phyloP scores from a whole-genome alignment of 2,797 vertebrate genomes.

The Rousettus madagascariensis region DNA sequence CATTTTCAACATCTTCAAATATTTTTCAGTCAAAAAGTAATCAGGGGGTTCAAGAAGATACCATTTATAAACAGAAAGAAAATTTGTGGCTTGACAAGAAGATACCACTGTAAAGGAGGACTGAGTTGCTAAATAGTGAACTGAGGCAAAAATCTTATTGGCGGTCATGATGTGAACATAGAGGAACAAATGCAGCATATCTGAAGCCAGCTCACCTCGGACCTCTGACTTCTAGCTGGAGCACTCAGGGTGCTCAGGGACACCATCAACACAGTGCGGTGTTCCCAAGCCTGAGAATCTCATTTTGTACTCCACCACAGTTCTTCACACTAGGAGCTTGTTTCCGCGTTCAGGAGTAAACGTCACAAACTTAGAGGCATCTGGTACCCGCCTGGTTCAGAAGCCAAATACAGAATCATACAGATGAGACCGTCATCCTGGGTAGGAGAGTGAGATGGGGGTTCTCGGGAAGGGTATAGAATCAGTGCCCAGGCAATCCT shows the following conservation, averaged over 20 bases:
- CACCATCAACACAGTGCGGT: rapidly evolving
- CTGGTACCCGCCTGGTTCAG: not conserved
- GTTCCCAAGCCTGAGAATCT: not conserved
- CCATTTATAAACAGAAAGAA: not conserved
- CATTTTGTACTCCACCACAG: rapidly evolving
- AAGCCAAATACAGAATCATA: not conserved
- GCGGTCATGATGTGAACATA: not conserved
- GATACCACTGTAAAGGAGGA: not conserved
- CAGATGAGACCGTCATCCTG: not conserved
- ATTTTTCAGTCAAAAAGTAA: not conserved
- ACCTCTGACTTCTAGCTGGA: not conserved
- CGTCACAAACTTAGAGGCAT: not conserved
- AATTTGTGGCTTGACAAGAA: not conserved
- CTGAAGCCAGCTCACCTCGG: not conserved
- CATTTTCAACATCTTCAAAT: not conserved
- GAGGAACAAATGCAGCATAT: too few species aligned
- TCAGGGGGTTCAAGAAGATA: not conserved
- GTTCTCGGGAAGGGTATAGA: not conserved
- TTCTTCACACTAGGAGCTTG: not conserved
- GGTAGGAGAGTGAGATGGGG: not conserved
- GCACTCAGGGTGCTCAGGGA: not conserved
- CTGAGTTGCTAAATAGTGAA: not conserved
- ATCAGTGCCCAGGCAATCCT: too few species aligned
- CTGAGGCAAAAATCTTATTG: not conserved
- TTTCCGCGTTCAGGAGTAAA: not conserved